phyloP scores from a whole-genome alignment of 2,113 vertebrate genomes.

The Lepisosteus osseus region DNA sequence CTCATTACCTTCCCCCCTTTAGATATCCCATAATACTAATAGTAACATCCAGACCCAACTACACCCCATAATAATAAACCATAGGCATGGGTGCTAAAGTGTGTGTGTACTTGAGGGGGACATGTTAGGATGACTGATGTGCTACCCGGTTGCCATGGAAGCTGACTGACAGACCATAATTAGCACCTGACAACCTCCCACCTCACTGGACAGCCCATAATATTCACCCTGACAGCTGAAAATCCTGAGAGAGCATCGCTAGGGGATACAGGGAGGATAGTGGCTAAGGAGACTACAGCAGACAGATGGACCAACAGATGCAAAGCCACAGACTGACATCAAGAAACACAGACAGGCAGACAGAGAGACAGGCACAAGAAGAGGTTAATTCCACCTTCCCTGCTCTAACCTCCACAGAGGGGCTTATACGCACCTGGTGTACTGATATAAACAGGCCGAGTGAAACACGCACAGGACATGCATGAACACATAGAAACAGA shows the following conservation, averaged over 20 bases:
- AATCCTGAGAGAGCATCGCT: too few relatives aligned
- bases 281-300: too few relatives aligned
- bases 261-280: too few relatives aligned
- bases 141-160: background rate
- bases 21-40: conserved; percentile 57
- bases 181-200: conserved; percentile 21
- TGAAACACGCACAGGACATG: too few relatives aligned
- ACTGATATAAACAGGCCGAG: too few relatives aligned
- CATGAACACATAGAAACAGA: too few relatives aligned
- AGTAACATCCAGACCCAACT: conserved; percentile 52
- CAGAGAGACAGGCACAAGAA: too few relatives aligned
- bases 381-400: conserved; percentile 35
- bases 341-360: too few relatives aligned
- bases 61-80: conserved; percentile 47
- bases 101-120: too few relatives aligned
- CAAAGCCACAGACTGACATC: too few relatives aligned
- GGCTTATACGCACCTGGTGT: conserved; percentile 44
- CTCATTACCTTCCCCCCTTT: conserved; percentile 30
- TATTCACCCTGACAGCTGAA: conserved; percentile 26
- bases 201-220: conserved; percentile 49
- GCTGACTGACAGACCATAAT: conserved; percentile 40
- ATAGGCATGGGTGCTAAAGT: background rate
- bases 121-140: background rate
- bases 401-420: conserved; percentile 38
- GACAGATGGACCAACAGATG: too few relatives aligned